Evolutionary conservation across 1,140 invertebrate genomes (phyloP).

Genomic region (Acromyrmex echinatior): DNA sequence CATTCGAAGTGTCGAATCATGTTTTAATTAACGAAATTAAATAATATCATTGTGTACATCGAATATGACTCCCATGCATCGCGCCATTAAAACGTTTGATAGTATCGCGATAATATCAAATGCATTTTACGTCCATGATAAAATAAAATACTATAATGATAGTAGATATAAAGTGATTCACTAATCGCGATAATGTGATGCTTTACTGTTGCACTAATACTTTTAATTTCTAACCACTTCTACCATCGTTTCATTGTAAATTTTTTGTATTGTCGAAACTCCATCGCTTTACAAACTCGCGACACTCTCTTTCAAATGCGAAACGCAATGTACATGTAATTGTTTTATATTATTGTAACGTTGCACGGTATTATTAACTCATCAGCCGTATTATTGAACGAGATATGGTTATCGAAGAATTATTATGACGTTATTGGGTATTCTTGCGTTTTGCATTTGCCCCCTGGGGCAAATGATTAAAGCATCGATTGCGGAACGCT

Average conservation of each 20-base stretch:
- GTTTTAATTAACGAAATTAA: slow-evolving; percentile 41
- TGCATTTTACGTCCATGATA: background rate
- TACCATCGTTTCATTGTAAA: background rate
- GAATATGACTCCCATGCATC: background rate
- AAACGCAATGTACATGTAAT: background rate
- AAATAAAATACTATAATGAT: slow-evolving; percentile 26
- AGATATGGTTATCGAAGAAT: background rate
- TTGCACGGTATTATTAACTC: background rate
- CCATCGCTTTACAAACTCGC: background rate
- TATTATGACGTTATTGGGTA: slow-evolving; percentile 33
- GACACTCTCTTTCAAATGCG: background rate
- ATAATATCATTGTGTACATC: background rate
- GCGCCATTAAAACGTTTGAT: slow-evolving; percentile 5
- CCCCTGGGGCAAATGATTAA: slow-evolving; percentile 16
- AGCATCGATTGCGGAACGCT: slow-evolving; percentile 2
- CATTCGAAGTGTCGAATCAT: slow-evolving; percentile 3
- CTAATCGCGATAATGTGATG: background rate
- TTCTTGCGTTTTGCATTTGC: background rate
- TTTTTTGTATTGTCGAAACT: background rate
- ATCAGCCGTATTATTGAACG: background rate
- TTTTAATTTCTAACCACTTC: background rate
- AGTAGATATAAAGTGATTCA: slow-evolving; percentile 4
- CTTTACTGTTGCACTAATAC: background rate
- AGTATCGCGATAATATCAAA: slow-evolving; percentile 5
- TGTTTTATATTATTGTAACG: background rate